phyloP scores from a whole-genome alignment of 2,888 invertebrate species.

The Microplitis deprimator region DNA sequence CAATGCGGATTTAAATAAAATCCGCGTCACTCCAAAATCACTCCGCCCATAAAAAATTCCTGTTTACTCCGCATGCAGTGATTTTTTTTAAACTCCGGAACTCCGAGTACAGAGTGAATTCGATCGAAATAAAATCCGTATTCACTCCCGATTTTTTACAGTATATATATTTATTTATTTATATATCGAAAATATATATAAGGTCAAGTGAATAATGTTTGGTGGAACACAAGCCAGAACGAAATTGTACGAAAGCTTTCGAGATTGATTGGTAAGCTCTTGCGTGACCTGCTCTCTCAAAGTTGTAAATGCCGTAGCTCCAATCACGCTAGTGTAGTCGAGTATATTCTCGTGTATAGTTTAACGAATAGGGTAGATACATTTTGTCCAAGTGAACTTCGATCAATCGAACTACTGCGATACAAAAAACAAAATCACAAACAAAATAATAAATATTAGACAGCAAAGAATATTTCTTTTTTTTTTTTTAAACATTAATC shows the following conservation, averaged over 20 bases:
- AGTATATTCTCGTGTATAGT: not conserved
- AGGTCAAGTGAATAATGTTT: not conserved
- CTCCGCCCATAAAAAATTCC: no score
- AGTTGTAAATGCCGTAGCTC: not conserved
- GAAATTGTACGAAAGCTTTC: not conserved
- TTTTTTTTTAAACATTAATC: no score
- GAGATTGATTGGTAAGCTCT: slow-evolving; percentile 12
- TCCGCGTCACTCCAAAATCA: no score
- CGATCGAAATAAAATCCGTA: no score
- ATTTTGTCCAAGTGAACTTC: not conserved
- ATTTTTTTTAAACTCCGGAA: no score
- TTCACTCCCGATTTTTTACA: no score
- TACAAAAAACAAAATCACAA: not conserved
- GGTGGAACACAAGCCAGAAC: not conserved
- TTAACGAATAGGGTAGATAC: not conserved
- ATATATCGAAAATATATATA: not conserved
- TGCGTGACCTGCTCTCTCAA: slow-evolving; percentile 5
- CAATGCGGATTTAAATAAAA: no score
- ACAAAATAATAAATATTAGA: not conserved
- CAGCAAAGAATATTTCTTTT: no score
- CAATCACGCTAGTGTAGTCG: not conserved
- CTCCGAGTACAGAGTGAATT: no score
- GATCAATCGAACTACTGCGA: not conserved
- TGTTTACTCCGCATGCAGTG: no score
- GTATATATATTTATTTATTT: not conserved